Conservation (phyloP, 2,113 vertebrate genomes). For the Arothron firmamentum region DNA sequence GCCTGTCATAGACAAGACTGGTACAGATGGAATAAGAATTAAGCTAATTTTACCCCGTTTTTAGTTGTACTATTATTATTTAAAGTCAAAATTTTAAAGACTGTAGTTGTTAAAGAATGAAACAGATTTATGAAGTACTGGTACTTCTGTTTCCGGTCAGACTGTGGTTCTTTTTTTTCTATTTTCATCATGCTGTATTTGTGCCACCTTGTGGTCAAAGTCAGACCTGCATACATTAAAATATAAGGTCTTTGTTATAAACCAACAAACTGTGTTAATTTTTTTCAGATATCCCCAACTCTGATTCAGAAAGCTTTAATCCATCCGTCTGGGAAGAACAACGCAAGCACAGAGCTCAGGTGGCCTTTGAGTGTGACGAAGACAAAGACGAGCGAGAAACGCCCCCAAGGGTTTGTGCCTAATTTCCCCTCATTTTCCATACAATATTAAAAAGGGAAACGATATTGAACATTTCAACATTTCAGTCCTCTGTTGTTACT, state of each 20-base stretch:
- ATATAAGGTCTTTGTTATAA: not conserved
- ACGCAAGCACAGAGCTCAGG: constrained; percentile 93
- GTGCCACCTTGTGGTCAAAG: constrained; percentile 50
- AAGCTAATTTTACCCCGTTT: not conserved
- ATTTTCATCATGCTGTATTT: constrained; percentile 4
- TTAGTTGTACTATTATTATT: not conserved
- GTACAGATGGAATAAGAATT: not conserved
- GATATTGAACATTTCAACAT: not conserved
- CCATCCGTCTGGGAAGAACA: constrained; percentile 97
- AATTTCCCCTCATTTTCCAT: not conserved
- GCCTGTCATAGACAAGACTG: not conserved
- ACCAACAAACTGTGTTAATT: not conserved
- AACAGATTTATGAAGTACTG: not conserved
- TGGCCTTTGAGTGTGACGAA: constrained; percentile 98
- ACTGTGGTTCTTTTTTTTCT: not conserved
- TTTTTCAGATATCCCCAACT: constrained; percentile 86
- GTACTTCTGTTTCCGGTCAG: not conserved
- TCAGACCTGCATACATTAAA: constrained; percentile 2
- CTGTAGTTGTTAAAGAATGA: no score
- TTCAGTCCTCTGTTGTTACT: not conserved
- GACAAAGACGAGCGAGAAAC: constrained; percentile 95
- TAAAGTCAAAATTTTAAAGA: not conserved
- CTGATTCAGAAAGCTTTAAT: constrained; percentile 98
- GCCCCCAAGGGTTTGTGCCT: constrained; percentile 81
- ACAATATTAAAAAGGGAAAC: not conserved